These are phyloP conservation scores for Platichthys flesus DNA, from an alignment of 2,113 vertebrate species.

Conservation along the genomic window DNA sequence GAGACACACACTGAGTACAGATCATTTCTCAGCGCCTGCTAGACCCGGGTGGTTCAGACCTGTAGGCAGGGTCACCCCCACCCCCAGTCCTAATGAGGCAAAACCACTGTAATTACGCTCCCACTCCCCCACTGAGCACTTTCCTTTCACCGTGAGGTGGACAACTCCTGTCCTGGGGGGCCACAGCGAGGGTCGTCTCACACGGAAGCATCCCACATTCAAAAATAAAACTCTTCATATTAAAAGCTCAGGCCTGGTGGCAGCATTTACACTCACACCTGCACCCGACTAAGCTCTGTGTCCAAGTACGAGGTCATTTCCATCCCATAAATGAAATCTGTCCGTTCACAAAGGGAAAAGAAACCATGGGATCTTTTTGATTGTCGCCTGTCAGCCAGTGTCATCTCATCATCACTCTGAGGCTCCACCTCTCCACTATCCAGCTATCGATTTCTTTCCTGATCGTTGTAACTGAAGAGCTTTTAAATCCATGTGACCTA, in stretches of 20 bases:
- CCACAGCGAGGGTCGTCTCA: slow-evolving; percentile 34
- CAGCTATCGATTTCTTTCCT: no score
- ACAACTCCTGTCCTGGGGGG: slow-evolving; percentile 60
- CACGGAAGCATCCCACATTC: slow-evolving; percentile 4
- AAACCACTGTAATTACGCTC: slow-evolving; percentile 73
- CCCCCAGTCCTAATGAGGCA: slow-evolving; percentile 69
- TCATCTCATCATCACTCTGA: no score
- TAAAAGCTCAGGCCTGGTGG: slow-evolving; percentile 15
- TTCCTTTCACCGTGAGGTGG: slow-evolving; percentile 47
- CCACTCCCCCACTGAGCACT: slow-evolving; percentile 52
- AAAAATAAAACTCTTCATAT: slow-evolving; percentile 34
- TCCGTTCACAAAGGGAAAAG: no score
- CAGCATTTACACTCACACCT: slow-evolving; percentile 22
- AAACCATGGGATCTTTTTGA: no score
- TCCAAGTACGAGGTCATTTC: background rate
- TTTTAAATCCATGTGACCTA: no score
- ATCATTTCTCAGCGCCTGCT: slow-evolving; percentile 43
- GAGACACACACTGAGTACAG: slow-evolving; percentile 6
- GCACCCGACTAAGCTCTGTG: slow-evolving; percentile 8
- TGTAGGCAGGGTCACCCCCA: slow-evolving; percentile 66
- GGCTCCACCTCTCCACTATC: no score
- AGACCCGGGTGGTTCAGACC: slow-evolving; percentile 60
- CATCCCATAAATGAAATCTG: slow-evolving; percentile 3
- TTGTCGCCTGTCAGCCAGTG: no score
- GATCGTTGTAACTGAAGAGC: no score